Conservation (phyloP, 2,888 invertebrate species). For the Uloborus plumipes region DNA sequence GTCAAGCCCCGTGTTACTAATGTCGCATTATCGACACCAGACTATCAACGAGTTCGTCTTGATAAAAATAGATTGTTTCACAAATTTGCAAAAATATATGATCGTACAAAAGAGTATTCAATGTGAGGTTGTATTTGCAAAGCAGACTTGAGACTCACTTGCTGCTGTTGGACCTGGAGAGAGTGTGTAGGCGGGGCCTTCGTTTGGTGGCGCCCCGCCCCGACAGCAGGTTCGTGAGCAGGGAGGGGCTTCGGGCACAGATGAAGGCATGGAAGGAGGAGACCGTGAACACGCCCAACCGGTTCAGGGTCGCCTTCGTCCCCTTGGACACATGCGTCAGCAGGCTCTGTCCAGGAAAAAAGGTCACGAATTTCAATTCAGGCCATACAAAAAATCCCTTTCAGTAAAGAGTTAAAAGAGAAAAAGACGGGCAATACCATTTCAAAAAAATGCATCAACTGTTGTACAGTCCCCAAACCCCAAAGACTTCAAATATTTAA, state of each 20-base stretch:
- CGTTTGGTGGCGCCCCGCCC: slow-evolving; percentile 92
- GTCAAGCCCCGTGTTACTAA: no score
- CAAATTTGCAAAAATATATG: no score
- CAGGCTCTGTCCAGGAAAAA: slow-evolving; percentile 81
- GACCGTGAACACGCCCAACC: slow-evolving; percentile 96
- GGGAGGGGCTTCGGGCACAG: slow-evolving; percentile 93
- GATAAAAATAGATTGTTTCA: no score
- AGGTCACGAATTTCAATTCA: not conserved
- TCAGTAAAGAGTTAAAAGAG: no score
- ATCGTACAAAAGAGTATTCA: no score
- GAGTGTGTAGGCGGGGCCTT: slow-evolving; percentile 81
- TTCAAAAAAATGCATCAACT: no score
- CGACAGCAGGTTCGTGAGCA: slow-evolving; percentile 90
- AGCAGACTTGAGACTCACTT: slow-evolving; percentile 50
- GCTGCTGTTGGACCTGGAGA: slow-evolving; percentile 80
- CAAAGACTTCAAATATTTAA: no score
- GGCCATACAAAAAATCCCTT: not conserved
- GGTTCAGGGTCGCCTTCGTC: slow-evolving; percentile 94
- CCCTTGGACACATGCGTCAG: slow-evolving; percentile 94
- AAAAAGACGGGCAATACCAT: no score
- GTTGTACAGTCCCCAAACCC: no score
- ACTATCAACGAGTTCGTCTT: no score
- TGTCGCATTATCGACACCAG: no score
- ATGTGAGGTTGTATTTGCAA: no score
- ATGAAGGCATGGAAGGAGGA: slow-evolving; percentile 98